Evolutionary conservation across 2,888 invertebrate genomes (phyloP).

Genomic region (Digitonthophagus gazella): DNA sequence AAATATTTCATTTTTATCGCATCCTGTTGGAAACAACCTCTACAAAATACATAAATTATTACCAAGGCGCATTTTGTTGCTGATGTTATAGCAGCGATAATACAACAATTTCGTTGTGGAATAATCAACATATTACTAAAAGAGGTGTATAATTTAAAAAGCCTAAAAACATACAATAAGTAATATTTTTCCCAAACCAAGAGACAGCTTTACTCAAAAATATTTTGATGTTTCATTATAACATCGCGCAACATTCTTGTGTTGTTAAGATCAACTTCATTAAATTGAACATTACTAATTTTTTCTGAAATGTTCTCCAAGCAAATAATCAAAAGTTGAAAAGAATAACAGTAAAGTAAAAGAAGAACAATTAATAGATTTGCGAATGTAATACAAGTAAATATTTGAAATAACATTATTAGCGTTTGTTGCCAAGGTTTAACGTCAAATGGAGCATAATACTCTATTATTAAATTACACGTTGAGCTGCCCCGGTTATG

Average conservation of each 20-base stretch:
- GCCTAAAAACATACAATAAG: too few relatives aligned
- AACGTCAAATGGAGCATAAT: neutral
- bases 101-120: too few relatives aligned
- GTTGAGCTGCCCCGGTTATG: neutral
- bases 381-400: neutral
- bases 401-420: neutral
- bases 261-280: neutral
- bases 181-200: too few relatives aligned
- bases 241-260: neutral
- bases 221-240: neutral
- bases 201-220: neutral
- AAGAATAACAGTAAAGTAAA: neutral
- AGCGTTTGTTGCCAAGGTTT: neutral
- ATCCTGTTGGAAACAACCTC: too few relatives aligned
- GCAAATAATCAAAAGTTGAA: neutral
- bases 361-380: neutral
- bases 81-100: too few relatives aligned
- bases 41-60: too few relatives aligned
- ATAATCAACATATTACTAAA: too few relatives aligned
- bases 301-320: neutral
- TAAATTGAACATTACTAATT: neutral
- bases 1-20: too few relatives aligned
- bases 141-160: too few relatives aligned
- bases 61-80: too few relatives aligned
- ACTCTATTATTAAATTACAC: neutral